Percentiles rank a stretch among this genome's conserved stretches.
phyloP scores from a whole-genome alignment of 2,888 invertebrate genomes.

The Plebejus anna region DNA sequence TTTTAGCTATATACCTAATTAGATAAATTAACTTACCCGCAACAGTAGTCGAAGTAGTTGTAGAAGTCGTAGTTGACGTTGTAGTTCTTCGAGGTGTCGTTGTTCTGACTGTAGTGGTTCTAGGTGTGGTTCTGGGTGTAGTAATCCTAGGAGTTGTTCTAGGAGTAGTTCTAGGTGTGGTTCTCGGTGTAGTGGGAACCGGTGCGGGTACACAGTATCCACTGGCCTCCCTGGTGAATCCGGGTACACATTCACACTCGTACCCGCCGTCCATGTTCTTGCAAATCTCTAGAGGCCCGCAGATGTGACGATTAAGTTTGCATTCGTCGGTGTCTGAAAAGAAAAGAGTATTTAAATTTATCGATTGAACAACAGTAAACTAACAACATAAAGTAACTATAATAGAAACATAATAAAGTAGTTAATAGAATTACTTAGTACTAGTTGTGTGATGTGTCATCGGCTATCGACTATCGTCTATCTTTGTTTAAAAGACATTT shows the following conservation, averaged over 20 bases:
- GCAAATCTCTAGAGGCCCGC: constrained; percentile 80
- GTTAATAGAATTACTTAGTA: too few species aligned
- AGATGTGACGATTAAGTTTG: constrained; percentile 71
- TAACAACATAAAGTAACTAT: too few species aligned
- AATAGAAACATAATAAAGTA: too few species aligned
- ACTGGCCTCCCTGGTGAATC: constrained; percentile 83
- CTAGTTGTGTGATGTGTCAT: too few species aligned
- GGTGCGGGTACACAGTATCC: constrained; percentile 53
- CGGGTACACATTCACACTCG: constrained; percentile 87
- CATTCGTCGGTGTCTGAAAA: constrained; percentile 88
- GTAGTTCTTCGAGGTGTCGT: constrained; percentile 35
- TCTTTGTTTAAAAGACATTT: too few species aligned
- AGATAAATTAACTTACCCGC: constrained; percentile 22
- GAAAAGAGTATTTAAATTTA: too few species aligned
- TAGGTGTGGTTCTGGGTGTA: constrained; percentile 39
- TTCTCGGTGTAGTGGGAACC: constrained; percentile 36
- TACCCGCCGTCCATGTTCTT: constrained; percentile 91
- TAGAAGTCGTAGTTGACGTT: constrained; percentile 37
- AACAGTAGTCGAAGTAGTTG: constrained; percentile 30
- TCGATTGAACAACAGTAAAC: too few species aligned
- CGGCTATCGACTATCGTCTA: too few species aligned
- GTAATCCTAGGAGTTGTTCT: constrained; percentile 40
- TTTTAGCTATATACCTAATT: too few species aligned
- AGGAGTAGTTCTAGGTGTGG: constrained; percentile 34
- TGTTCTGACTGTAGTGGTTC: constrained; percentile 39